Base-by-base conservation (phyloP, 2,797 vertebrate genomes). In the Borostomias antarcticus region DNA sequence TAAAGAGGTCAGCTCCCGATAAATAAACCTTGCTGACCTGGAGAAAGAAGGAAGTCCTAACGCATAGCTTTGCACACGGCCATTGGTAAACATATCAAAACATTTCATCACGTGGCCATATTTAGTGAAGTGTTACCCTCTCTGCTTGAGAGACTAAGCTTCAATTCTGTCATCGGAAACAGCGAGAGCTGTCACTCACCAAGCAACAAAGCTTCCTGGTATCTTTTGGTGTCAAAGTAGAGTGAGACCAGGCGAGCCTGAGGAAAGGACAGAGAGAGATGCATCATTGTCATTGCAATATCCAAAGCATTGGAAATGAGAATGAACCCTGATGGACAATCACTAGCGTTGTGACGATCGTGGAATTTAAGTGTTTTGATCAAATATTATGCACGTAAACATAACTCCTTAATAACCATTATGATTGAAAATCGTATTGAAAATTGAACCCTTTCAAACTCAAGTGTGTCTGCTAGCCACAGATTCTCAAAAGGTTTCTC, bases 171-270 rank as follows among this genome's bases (percentile, higher is more conserved):
- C 25, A 67, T 2, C 28, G 2, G 26, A 17, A n/a, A 21, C 10
- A 62, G 13, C 6, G 4, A 28, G 60, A 58, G 26, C 2, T 5
- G 51, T 57, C 53, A 88, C 96, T 94, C 82, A 99, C 98, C 98
- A 35, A 99, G 94, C 58, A 97, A 93, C 86, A 99, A 92, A 32
- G 98, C 97, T 90, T 99, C 98, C 82, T 96, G 97, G 90, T 98
- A 99, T 91, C 95, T 91, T 93, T 96, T 97, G 86, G 97, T 99
- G 91, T 99, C 98, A 76, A 98, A 98, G 90, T 99, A 99, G 82
- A 99, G 92, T 1, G 98, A 96, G 84, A 99, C 95, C 86, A 99
- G 90, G 68, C 97, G 95, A 37, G 96, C 96, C 98, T 99, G 89
- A 53, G 3, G 35, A 40, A 13, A 58, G 70, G 70, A 71, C 66